These are phyloP conservation scores for Zygaena filipendulae DNA, from an alignment of 2,888 invertebrate species.

Conservation along the genomic window DNA sequence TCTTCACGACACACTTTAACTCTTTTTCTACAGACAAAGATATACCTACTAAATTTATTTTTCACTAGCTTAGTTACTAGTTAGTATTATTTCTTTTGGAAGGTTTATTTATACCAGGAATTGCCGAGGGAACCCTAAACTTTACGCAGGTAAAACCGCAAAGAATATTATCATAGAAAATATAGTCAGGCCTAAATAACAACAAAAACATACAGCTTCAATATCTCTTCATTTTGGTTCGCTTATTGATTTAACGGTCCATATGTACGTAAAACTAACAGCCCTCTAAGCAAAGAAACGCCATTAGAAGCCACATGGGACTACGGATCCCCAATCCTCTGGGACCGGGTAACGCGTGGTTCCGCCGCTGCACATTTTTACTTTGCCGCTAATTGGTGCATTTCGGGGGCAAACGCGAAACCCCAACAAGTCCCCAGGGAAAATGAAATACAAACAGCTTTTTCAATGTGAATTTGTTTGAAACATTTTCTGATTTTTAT, in stretches of 20 bases:
- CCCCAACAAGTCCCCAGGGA: conserved; percentile 43
- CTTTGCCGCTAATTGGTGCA: conserved; percentile 65
- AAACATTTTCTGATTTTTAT: too few species aligned
- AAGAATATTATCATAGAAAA: too few species aligned
- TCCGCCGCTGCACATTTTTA: conserved; percentile 60
- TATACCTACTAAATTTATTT: too few species aligned
- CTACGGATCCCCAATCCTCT: conserved; percentile 27
- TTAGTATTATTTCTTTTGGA: too few species aligned
- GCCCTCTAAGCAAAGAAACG: conserved; percentile 61
- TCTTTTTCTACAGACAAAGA: conserved; percentile 25
- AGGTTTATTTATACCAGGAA: too few species aligned
- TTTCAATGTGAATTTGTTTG: conserved; percentile 59
- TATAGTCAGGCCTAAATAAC: too few species aligned
- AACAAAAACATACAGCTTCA: too few species aligned
- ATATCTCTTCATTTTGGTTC: too few species aligned
- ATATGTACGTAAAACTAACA: conserved; percentile 47
- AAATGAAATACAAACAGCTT: conserved; percentile 33
- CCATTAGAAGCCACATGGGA: conserved; percentile 60
- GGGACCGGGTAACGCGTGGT: conserved; percentile 51
- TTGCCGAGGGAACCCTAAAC: too few species aligned
- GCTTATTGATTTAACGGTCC: conserved; percentile 52
- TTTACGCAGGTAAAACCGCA: too few species aligned
- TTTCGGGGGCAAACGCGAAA: conserved; percentile 42
- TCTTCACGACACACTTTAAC: conserved; percentile 39
- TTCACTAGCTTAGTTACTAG: too few species aligned